Conservation (phyloP, 2,113 vertebrate species). For the Tachuris rubrigastra region DNA sequence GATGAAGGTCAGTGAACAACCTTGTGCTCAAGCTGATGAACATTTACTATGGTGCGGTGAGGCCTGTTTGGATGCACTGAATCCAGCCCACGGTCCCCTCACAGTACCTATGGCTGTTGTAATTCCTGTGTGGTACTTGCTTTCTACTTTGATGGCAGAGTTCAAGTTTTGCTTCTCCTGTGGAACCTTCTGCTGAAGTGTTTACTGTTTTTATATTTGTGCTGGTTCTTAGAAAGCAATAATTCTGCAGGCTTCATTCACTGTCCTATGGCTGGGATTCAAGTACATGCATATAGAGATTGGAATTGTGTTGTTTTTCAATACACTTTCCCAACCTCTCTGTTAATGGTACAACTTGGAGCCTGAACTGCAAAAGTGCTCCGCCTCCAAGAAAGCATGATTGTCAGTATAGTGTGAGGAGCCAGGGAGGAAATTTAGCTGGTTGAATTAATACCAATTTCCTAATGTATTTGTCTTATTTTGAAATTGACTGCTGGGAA, state of each 20-base stretch:
- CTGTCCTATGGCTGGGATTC: background rate
- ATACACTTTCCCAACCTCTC: background rate
- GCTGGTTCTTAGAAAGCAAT: background rate
- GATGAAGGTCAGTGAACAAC: background rate
- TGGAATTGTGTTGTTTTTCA: background rate
- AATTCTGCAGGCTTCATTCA: background rate
- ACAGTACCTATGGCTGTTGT: fast-evolving
- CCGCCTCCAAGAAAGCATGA: background rate
- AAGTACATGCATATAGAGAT: background rate
- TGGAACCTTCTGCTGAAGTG: background rate
- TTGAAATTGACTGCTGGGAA: background rate
- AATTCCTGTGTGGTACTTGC: fast-evolving
- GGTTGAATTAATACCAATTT: background rate
- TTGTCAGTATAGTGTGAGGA: background rate
- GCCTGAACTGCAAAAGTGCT: background rate
- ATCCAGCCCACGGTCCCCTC: background rate
- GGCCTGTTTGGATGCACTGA: fast-evolving
- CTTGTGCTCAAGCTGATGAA: background rate
- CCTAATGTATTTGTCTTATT: background rate
- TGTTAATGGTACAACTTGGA: background rate
- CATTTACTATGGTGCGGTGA: fast-evolving
- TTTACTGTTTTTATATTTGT: background rate
- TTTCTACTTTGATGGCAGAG: background rate
- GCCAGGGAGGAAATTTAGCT: background rate
- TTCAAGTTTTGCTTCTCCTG: background rate